Evolutionary conservation across 2,797 vertebrate genomes (phyloP).

Genomic region (Sebastes jordani): DNA sequence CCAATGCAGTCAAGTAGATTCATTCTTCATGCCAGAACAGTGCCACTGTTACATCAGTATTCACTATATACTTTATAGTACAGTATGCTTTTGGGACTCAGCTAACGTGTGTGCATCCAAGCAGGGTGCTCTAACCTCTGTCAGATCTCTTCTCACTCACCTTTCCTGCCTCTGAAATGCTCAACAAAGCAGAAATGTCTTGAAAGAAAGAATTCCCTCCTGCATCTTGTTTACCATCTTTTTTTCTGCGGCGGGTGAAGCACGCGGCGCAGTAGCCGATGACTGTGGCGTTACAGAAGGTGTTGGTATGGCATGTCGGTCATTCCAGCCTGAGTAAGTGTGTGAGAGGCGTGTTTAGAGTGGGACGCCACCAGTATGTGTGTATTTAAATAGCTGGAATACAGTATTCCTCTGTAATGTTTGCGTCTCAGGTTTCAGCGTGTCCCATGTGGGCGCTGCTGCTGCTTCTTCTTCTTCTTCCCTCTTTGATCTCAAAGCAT

Average conservation of each 20-base stretch:
- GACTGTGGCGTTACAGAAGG: background rate
- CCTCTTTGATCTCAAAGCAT: constrained; percentile 18
- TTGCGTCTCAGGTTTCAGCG: constrained; percentile 53
- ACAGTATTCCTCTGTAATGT: constrained; percentile 40
- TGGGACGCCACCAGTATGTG: background rate
- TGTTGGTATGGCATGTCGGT: constrained; percentile 17
- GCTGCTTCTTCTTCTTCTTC: background rate
- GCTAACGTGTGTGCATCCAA: background rate
- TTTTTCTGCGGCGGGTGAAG: background rate
- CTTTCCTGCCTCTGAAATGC: background rate
- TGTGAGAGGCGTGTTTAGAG: constrained; percentile 23
- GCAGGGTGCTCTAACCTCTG: background rate
- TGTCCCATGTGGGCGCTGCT: background rate
- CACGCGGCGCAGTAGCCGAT: background rate
- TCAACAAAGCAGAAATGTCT: constrained; percentile 2
- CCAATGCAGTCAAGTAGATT: background rate
- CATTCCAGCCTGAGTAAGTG: constrained; percentile 22
- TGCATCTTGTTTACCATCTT: constrained; percentile 3
- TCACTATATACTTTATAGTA: background rate
- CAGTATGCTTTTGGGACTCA: background rate
- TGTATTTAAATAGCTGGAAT: constrained; percentile 50
- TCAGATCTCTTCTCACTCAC: background rate
- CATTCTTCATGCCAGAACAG: background rate
- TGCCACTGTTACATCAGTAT: background rate
- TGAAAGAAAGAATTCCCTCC: background rate